Evolutionary conservation across 2,888 invertebrate species (phyloP).

Genomic region (Torymus texanus): DNA sequence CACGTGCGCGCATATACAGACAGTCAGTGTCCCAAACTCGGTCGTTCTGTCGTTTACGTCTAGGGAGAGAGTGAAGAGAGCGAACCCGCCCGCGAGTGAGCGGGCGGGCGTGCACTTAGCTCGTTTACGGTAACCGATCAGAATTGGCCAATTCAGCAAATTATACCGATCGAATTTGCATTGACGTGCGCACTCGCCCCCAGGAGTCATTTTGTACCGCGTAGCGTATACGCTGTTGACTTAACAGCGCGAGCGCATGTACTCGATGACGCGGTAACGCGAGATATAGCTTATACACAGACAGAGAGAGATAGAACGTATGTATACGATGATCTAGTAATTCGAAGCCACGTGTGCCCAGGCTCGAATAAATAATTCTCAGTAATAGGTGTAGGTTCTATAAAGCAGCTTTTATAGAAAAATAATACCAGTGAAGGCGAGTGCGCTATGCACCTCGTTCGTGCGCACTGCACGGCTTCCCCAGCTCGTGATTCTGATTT

Average conservation of each 20-base stretch:
- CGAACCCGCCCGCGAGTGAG: neutral
- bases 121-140: constrained; percentile 25
- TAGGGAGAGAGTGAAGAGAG: too few relatives aligned
- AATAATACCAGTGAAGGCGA: too few relatives aligned
- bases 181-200: neutral
- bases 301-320: too few relatives aligned
- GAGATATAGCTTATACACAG: neutral
- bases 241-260: neutral
- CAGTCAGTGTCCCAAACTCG: too few relatives aligned
- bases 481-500: neutral
- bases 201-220: constrained; percentile 6
- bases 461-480: neutral
- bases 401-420: too few relatives aligned
- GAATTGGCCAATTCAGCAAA: constrained; percentile 21
- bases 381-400: too few relatives aligned
- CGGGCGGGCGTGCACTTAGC: neutral
- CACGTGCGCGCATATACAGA: neutral
- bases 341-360: too few relatives aligned
- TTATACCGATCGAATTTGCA: constrained; percentile 37
- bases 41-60: too few relatives aligned
- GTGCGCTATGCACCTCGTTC: too few relatives aligned
- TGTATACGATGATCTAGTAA: too few relatives aligned
- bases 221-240: constrained; percentile 10
- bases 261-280: neutral
- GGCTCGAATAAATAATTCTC: too few relatives aligned